These are phyloP conservation scores for Cercopithecus diana DNA, from an alignment of 2,797 vertebrate genomes.

Conservation along the genomic window DNA sequence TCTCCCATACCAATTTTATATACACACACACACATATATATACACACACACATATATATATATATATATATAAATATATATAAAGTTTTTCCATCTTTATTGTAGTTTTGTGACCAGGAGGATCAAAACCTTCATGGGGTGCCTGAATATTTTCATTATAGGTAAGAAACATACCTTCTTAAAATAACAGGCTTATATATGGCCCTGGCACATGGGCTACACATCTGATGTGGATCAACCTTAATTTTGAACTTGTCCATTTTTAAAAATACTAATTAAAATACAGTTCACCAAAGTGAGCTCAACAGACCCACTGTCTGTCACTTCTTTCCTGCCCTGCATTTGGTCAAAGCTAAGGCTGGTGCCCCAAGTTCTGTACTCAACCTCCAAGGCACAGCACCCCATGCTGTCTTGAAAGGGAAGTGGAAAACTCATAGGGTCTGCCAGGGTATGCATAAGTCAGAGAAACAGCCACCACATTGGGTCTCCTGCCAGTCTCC, in stretches of 20 bases:
- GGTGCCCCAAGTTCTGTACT: background rate
- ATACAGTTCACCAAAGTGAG: background rate
- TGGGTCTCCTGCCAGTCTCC: background rate
- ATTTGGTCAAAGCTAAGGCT: background rate
- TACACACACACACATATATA: rapidly evolving
- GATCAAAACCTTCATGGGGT: background rate
- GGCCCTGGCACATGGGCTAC: background rate
- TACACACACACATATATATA: no score
- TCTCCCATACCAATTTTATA: background rate
- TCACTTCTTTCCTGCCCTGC: background rate
- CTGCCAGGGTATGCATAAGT: background rate
- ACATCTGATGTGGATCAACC: background rate
- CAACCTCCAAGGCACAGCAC: background rate
- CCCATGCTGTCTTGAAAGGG: background rate
- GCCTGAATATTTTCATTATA: background rate
- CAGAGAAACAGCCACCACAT: background rate
- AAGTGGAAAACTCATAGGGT: background rate
- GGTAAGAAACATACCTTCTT: background rate
- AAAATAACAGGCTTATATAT: background rate
- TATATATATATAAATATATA: no score
- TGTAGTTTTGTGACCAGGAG: background rate
- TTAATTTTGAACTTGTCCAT: background rate
- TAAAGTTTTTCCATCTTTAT: background rate
- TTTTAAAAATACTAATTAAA: background rate
- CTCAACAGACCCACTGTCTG: background rate